A percentile compares a stretch with the other conserved stretches of the same genome.
Conservation (phyloP, 2,888 invertebrate species). For the Erpobdella octoculata region DNA sequence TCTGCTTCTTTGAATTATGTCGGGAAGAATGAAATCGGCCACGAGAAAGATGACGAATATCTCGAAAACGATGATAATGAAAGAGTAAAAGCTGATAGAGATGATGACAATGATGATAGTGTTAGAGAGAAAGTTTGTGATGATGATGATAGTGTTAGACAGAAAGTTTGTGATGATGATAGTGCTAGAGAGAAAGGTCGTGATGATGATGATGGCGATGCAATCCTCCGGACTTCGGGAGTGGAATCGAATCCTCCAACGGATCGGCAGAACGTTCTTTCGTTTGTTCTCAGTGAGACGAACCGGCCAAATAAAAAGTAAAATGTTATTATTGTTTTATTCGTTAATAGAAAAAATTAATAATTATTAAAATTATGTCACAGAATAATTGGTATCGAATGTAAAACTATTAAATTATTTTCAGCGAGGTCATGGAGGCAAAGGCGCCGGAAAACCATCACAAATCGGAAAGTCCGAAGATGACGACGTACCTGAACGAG, state of each 20-base stretch:
- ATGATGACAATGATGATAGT: background rate
- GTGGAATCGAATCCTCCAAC: too few relatives aligned
- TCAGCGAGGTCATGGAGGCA: background rate
- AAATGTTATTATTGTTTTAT: background rate
- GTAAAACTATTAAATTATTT: too few relatives aligned
- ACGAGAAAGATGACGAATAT: background rate
- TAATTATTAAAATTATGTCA: background rate
- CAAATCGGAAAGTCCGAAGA: too few relatives aligned
- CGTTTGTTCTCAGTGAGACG: too few relatives aligned
- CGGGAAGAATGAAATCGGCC: too few relatives aligned
- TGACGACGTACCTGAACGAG: too few relatives aligned
- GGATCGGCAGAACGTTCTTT: too few relatives aligned
- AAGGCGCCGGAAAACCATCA: background rate
- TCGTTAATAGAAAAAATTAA: background rate
- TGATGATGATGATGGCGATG: background rate
- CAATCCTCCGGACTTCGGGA: background rate
- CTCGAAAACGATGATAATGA: background rate
- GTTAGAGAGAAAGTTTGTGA: background rate
- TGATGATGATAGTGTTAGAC: background rate
- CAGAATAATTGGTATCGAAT: too few relatives aligned
- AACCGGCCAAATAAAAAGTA: background rate
- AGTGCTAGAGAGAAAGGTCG: background rate
- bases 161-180: too few relatives aligned
- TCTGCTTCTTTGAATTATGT: too few relatives aligned
- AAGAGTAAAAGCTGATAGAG: background rate